phyloP scores from a whole-genome alignment of 2,113 vertebrate genomes.

The Sphaerodactylus townsendi region DNA sequence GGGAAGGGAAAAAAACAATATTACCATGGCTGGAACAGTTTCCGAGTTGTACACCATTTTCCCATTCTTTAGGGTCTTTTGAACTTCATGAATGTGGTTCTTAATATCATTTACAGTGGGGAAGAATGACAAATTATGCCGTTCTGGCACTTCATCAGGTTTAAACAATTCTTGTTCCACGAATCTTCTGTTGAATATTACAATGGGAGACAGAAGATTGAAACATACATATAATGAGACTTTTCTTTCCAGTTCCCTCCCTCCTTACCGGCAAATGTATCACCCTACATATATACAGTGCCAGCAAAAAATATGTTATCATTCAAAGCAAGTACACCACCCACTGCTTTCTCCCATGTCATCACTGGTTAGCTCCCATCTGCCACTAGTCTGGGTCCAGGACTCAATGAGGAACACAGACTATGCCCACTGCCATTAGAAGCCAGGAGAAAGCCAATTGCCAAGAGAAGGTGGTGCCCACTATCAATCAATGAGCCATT shows the following conservation, averaged over 20 bases:
- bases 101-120: slow-evolving; percentile 89
- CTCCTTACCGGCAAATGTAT: background rate
- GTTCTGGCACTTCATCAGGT: slow-evolving; percentile 83
- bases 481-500: no score
- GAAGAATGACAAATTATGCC: slow-evolving; percentile 87
- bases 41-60: slow-evolving; percentile 67
- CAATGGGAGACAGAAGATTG: slow-evolving; percentile 3
- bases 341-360: no score
- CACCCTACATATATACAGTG: background rate
- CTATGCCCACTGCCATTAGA: no score
- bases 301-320: no score
- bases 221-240: background rate
- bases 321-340: no score
- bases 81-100: slow-evolving; percentile 88
- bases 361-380: background rate
- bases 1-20: slow-evolving; percentile 5
- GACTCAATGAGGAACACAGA: background rate
- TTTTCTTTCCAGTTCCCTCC: background rate
- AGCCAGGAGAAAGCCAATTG: no score
- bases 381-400: background rate
- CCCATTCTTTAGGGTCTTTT: slow-evolving; percentile 76
- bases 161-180: slow-evolving; percentile 87
- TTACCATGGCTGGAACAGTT: slow-evolving; percentile 76
- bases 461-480: no score
- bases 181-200: slow-evolving; percentile 77